Evolutionary conservation across 2,113 vertebrate species (phyloP).

Genomic region (Antechinus flavipes): DNA sequence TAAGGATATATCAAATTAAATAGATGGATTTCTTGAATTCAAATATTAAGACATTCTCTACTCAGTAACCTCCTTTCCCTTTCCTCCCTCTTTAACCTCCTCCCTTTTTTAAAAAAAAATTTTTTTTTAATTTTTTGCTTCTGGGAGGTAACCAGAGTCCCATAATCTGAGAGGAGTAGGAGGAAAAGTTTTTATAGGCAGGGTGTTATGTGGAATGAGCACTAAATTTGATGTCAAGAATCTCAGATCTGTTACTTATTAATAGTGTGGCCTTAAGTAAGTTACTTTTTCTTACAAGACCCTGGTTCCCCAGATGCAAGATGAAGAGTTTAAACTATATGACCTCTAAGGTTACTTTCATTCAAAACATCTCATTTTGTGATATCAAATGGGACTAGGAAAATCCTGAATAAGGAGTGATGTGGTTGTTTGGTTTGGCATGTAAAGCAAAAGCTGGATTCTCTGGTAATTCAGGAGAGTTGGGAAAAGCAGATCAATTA

Average conservation of each 20-base stretch:
- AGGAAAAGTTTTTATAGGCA: not conserved
- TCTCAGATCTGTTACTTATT: not conserved
- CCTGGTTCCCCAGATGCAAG: not conserved
- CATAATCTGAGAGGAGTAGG: constrained; percentile 4
- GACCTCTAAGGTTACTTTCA: not conserved
- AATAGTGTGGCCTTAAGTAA: not conserved
- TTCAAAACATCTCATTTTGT: not conserved
- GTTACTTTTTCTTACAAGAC: not conserved
- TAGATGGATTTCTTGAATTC: not conserved
- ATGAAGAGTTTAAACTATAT: not conserved
- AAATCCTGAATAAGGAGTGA: not conserved
- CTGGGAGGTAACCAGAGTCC: not conserved
- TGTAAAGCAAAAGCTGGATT: not conserved
- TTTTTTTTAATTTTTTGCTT: not conserved
- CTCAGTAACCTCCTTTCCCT: not conserved
- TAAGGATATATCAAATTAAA: not conserved
- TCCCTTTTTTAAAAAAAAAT: not conserved
- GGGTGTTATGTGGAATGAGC: not conserved
- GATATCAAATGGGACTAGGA: not conserved
- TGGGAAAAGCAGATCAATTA: not conserved
- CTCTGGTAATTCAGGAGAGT: not conserved
- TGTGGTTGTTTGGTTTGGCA: not conserved
- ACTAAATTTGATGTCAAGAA: not conserved
- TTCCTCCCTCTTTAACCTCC: no score
- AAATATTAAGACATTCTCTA: not conserved